These are phyloP conservation scores for Lithobates sylvaticus DNA, from an alignment of 2,797 vertebrate species.

Conservation along the genomic window DNA sequence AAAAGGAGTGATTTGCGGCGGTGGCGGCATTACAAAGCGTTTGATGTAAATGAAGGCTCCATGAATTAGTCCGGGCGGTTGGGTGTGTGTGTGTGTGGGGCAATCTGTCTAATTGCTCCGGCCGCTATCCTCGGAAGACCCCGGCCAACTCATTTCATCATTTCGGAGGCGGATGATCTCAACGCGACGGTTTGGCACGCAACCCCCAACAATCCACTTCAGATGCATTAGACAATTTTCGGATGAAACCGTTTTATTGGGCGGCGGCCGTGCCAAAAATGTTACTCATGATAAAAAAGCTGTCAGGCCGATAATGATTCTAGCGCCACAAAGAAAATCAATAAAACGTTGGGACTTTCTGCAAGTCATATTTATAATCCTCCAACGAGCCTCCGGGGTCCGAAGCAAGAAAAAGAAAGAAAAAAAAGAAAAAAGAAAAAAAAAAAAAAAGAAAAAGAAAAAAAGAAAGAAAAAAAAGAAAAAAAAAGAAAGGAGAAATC, in stretches of 20 bases:
- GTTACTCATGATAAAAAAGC: slow-evolving; percentile 47
- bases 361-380: slow-evolving; percentile 11
- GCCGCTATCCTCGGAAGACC: slow-evolving; percentile 43
- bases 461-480: too few species aligned
- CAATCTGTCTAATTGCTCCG: slow-evolving; percentile 8
- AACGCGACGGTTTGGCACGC: slow-evolving; percentile 29
- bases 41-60: neutral
- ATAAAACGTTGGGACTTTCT: slow-evolving; percentile 8
- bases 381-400: neutral
- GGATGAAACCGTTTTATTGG: slow-evolving; percentile 52
- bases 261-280: slow-evolving; percentile 26
- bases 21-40: too few species aligned
- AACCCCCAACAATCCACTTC: slow-evolving; percentile 8
- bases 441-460: too few species aligned
- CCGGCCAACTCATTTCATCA: slow-evolving; percentile 17
- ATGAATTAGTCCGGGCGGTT: neutral
- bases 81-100: neutral
- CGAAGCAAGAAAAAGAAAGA: too few species aligned
- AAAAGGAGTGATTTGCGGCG: too few species aligned
- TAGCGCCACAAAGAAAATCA: slow-evolving; percentile 11
- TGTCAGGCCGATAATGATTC: slow-evolving; percentile 36
- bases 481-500: neutral
- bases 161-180: slow-evolving; percentile 48
- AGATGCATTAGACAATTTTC: slow-evolving; percentile 48
- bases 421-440: too few species aligned